phyloP scores from a whole-genome alignment of 2,888 invertebrate genomes.

The Cryptocephalus primarius region DNA sequence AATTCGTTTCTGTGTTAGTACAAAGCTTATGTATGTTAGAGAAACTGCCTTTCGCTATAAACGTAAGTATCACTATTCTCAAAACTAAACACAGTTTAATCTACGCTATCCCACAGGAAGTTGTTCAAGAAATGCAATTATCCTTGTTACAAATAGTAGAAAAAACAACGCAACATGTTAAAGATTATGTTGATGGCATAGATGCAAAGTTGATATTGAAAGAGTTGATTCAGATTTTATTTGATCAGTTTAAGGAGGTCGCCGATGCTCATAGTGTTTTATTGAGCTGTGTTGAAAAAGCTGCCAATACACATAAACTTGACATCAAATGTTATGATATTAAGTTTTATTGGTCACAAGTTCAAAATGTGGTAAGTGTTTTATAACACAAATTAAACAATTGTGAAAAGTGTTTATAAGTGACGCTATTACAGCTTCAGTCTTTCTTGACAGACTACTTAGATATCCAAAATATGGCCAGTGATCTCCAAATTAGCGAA shows the following conservation, averaged over 20 bases:
- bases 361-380: conserved; percentile 72
- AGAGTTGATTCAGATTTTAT: conserved; percentile 61
- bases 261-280: conserved; percentile 65
- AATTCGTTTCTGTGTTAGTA: conserved; percentile 68
- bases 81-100: neutral
- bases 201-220: conserved; percentile 27
- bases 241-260: conserved; percentile 74
- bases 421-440: conserved; percentile 53
- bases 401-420: too few relatives aligned
- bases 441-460: conserved; percentile 75
- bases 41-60: conserved; percentile 75
- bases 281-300: conserved; percentile 50
- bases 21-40: conserved; percentile 77
- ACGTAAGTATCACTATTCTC: conserved; percentile 41
- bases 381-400: neutral
- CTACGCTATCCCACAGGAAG: conserved; percentile 43
- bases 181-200: conserved; percentile 42
- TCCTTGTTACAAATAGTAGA: conserved; percentile 72
- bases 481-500: conserved; percentile 44
- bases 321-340: conserved; percentile 52
- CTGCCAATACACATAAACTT: conserved; percentile 47
- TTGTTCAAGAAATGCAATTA: conserved; percentile 73
- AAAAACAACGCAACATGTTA: conserved; percentile 65
- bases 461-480: conserved; percentile 69
- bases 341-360: conserved; percentile 79